phyloP scores from a whole-genome alignment of 2,888 invertebrate species.

The Tetragonisca angustula region DNA sequence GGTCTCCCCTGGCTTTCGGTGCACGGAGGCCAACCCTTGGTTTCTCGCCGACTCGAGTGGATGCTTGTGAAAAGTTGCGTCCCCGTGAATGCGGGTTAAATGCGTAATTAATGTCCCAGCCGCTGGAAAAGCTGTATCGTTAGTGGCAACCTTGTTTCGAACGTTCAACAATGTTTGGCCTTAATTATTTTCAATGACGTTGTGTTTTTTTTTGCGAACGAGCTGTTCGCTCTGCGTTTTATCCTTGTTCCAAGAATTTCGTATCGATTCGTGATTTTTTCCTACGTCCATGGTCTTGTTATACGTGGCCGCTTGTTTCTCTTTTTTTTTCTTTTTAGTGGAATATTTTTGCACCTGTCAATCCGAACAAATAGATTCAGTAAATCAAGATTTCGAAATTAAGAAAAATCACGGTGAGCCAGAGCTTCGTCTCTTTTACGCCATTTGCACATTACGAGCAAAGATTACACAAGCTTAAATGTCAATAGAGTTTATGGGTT shows the following conservation, averaged over 20 bases:
- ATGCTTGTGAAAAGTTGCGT: slow-evolving; percentile 27
- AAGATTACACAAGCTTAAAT: background rate
- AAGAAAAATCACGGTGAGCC: background rate
- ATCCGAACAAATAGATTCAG: background rate
- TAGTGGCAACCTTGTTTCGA: slow-evolving; percentile 14
- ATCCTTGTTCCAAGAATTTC: background rate
- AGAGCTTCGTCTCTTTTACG: background rate
- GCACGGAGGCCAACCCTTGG: background rate
- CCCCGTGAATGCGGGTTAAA: slow-evolving; percentile 24
- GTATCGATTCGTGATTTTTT: background rate
- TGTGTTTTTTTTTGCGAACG: background rate
- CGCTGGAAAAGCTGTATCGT: background rate
- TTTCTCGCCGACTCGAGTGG: background rate
- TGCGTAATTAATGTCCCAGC: slow-evolving; percentile 24
- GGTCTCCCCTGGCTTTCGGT: background rate
- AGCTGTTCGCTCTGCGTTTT: background rate
- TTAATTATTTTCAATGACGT: slow-evolving; percentile 32
- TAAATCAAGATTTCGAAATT: background rate
- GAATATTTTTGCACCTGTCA: background rate
- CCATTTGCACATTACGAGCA: background rate
- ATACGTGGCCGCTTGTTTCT: too few species aligned
- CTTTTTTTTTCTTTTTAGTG: background rate
- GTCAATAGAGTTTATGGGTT: background rate
- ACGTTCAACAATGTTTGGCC: slow-evolving; percentile 24
- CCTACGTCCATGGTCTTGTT: background rate